A percentile compares a stretch with the other conserved stretches of the same genome.
Evolutionary conservation across 53 echinoderm and acorn worm genomes (phyloP).

Genomic region (Zoroaster sp.): DNA sequence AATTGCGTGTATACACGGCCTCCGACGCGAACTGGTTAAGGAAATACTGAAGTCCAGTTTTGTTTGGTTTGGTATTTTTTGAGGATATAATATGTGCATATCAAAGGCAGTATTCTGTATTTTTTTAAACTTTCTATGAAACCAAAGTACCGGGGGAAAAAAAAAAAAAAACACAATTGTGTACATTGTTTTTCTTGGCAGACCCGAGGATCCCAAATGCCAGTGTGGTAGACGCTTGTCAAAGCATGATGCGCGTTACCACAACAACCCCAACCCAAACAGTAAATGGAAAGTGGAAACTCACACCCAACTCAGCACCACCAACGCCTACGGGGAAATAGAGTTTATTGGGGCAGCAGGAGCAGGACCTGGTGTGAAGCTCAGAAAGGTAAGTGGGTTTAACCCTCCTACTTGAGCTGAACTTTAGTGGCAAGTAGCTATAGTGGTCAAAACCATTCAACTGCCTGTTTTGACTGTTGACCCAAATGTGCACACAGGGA

Average conservation of each 20-base stretch:
- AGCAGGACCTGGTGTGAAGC: conserved; percentile 67
- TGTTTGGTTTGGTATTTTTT: no score
- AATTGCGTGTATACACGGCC: no score
- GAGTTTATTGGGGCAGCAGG: conserved; percentile 96
- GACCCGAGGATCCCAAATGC: conserved; percentile 85
- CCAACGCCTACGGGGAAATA: conserved; percentile 96
- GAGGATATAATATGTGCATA: no score
- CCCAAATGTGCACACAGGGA: no score
- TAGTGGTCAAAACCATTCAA: no score
- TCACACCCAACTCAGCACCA: conserved; percentile 81
- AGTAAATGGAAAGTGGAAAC: conserved; percentile 77
- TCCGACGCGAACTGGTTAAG: no score
- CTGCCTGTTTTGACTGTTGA: no score
- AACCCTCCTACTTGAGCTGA: no score
- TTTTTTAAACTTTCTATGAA: background rate
- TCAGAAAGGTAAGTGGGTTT: conserved; percentile 69
- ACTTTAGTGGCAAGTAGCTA: no score
- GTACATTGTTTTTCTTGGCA: background rate
- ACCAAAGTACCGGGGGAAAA: background rate
- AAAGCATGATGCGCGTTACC: conserved; percentile 71
- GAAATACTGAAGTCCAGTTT: no score
- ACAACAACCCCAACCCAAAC: conserved; percentile 51
- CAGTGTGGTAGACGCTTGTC: conserved; percentile 81
- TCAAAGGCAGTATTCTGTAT: no score
- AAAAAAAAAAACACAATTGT: no score